Conservation (phyloP, 2,888 invertebrate genomes). For the Phorcus lineatus region DNA sequence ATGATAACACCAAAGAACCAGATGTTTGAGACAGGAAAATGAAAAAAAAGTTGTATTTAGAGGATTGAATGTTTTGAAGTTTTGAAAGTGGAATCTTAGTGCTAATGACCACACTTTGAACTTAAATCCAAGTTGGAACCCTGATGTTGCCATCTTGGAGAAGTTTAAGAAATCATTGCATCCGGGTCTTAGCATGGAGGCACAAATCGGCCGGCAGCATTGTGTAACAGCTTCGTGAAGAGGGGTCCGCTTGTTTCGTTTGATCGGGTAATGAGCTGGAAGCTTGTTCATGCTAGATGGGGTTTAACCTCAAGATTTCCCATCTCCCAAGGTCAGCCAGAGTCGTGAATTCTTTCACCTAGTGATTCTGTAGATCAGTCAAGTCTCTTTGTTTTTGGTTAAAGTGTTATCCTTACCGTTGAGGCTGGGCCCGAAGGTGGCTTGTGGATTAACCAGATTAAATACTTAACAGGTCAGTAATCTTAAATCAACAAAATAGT, state of each 20-base stretch:
- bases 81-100: background rate
- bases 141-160: background rate
- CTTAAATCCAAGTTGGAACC: background rate
- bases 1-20: no score
- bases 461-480: slow-evolving; percentile 24
- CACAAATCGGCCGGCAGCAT: slow-evolving; percentile 3
- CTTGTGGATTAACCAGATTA: slow-evolving; percentile 22
- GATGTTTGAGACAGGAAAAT: no score
- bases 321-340: slow-evolving; percentile 16
- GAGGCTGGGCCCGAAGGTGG: background rate
- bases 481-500: slow-evolving; percentile 17
- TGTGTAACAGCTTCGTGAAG: background rate
- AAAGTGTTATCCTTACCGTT: slow-evolving; percentile 4
- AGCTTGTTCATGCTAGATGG: slow-evolving; percentile 3
- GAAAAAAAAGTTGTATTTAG: no score
- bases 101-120: slow-evolving; percentile 13
- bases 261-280: slow-evolving; percentile 21
- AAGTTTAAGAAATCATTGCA: slow-evolving; percentile 2
- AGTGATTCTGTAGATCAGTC: slow-evolving; percentile 7
- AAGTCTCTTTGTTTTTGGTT: slow-evolving; percentile 14
- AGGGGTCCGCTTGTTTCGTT: slow-evolving; percentile 6
- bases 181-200: background rate
- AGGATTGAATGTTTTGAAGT: no score
- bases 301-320: slow-evolving; percentile 20
- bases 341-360: slow-evolving; percentile 22